phyloP scores from a whole-genome alignment of 1,140 invertebrate genomes.

The Diabrotica undecimpunctata region DNA sequence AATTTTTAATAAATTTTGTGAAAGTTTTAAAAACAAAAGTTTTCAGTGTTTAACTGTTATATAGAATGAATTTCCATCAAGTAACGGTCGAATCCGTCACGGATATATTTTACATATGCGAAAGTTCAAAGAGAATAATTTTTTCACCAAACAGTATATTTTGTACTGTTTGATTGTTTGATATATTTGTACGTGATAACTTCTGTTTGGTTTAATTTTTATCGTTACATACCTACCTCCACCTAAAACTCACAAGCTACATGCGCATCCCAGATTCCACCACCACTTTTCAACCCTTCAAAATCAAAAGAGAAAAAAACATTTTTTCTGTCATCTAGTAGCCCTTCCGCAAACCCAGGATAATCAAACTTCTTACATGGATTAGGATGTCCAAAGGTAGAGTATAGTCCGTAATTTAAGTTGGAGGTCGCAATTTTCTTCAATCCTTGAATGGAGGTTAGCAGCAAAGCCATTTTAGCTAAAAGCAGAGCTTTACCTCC shows the following conservation, averaged over 20 bases:
- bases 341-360: not conserved
- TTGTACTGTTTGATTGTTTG: too few relatives aligned
- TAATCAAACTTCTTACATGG: conserved; percentile 27
- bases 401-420: conserved; percentile 44
- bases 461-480: conserved; percentile 72
- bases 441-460: conserved; percentile 72
- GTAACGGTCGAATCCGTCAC: too few relatives aligned
- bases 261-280: not conserved
- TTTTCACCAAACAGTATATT: too few relatives aligned
- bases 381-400: conserved; percentile 15
- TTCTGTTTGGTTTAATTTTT: not conserved
- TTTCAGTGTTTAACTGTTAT: too few relatives aligned
- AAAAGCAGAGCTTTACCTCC: conserved; percentile 72
- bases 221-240: not conserved
- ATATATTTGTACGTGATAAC: not conserved
- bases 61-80: too few relatives aligned
- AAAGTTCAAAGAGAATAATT: too few relatives aligned
- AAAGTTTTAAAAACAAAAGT: too few relatives aligned
- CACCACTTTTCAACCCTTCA: conserved; percentile 8
- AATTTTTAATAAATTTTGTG: too few relatives aligned
- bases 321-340: conserved; percentile 5
- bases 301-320: conserved; percentile 18
- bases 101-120: too few relatives aligned
- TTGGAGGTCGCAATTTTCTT: conserved; percentile 51
- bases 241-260: not conserved